A percentile compares a stretch with the other conserved stretches of the same genome.
phyloP scores from a whole-genome alignment of 2,888 invertebrate species.

The Latrodectus elegans region DNA sequence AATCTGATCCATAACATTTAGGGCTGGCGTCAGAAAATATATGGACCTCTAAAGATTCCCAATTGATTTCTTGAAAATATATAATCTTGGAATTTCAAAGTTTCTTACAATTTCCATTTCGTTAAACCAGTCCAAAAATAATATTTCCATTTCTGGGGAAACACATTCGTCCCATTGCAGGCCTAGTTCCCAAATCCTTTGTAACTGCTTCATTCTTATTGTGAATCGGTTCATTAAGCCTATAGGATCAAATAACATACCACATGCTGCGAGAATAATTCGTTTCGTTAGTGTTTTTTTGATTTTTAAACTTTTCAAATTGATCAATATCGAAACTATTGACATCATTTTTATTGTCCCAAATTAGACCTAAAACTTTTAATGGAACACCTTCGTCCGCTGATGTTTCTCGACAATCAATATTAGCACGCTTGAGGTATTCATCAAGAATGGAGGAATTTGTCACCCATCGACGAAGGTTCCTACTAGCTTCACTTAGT shows the following conservation, averaged over 20 bases:
- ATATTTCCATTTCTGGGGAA: no score
- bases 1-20: conserved; percentile 6
- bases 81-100: no score
- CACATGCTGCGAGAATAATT: background rate
- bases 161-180: no score
- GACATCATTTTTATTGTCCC: conserved; percentile 18
- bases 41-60: no score
- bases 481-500: background rate
- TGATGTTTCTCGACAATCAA: conserved; percentile 21
- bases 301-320: conserved; percentile 2
- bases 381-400: conserved; percentile 7
- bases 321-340: no score
- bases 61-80: no score
- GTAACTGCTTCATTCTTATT: conserved; percentile 1
- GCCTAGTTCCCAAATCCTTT: no score
- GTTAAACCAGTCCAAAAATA: no score
- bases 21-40: background rate
- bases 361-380: conserved; percentile 20
- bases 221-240: background rate
- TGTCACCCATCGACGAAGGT: no score
- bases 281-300: background rate
- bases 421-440: background rate
- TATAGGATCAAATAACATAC: no score
- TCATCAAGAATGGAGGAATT: no score
- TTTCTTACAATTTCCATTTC: no score